phyloP scores from a whole-genome alignment of 2,113 vertebrate species.

The Nothobranchius kuhntae region DNA sequence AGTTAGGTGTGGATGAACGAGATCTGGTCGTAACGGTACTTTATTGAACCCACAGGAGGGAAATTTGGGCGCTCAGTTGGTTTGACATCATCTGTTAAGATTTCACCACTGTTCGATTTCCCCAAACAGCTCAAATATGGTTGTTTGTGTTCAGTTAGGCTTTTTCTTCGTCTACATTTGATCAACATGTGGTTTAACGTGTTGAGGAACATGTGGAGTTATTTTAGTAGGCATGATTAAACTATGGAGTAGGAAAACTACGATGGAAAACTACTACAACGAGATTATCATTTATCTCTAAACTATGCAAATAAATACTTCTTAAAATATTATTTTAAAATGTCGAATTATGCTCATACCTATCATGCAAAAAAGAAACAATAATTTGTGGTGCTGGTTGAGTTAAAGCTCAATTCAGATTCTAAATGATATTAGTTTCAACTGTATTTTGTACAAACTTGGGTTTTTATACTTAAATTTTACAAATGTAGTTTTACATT shows the following conservation, averaged over 20 bases:
- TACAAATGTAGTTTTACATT: neutral
- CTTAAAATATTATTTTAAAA: neutral
- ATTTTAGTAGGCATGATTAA: too few species aligned
- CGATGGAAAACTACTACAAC: too few species aligned
- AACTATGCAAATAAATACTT: neutral
- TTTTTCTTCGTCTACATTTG: too few species aligned
- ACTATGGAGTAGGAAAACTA: too few species aligned
- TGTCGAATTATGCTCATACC: neutral
- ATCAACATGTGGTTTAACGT: too few species aligned
- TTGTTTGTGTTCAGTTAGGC: too few species aligned
- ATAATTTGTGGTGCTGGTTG: neutral
- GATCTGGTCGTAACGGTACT: neutral
- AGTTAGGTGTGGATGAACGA: neutral
- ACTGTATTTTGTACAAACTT: neutral
- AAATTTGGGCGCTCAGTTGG: slow-evolving; percentile 76
- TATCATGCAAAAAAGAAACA: neutral
- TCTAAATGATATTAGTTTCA: too few species aligned
- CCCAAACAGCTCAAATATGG: too few species aligned
- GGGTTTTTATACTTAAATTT: neutral
- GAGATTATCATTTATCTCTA: too few species aligned
- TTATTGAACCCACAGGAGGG: slow-evolving; percentile 67
- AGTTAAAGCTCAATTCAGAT: neutral
- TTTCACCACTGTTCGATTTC: too few species aligned
- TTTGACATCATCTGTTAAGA: too few species aligned
- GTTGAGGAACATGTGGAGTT: too few species aligned